These are phyloP conservation scores for Hydrophis major DNA, from an alignment of 2,797 vertebrate genomes.

Conservation along the genomic window DNA sequence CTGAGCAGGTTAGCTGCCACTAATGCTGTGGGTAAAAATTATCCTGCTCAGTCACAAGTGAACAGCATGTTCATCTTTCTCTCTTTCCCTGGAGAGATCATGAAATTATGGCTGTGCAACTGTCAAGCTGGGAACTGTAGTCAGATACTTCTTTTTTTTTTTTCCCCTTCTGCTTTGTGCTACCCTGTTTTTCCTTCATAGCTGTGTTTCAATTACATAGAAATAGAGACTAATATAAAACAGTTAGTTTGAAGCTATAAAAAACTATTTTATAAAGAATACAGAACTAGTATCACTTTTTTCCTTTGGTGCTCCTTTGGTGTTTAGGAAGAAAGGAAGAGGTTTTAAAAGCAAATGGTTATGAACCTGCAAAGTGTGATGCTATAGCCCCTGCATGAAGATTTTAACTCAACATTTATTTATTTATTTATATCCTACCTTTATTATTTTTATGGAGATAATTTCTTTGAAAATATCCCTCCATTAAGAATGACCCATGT, in stretches of 20 bases:
- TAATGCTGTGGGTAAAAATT: constrained; percentile 64
- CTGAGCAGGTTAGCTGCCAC: constrained; percentile 60
- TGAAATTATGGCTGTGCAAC: constrained; percentile 38
- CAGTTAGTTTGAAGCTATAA: background rate
- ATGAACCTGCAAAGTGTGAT: background rate
- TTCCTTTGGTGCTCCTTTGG: background rate
- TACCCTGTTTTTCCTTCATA: background rate
- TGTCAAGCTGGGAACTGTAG: constrained; percentile 37
- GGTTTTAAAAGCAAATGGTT: background rate
- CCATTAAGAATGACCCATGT: background rate
- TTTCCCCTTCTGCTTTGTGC: background rate
- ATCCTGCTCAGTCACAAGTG: constrained; percentile 58
- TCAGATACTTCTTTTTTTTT: background rate
- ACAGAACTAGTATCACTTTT: background rate
- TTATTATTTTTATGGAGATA: background rate
- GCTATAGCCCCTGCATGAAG: background rate
- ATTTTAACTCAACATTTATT: background rate
- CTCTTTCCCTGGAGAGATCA: constrained; percentile 40
- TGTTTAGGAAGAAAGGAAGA: background rate
- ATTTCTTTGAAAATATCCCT: background rate
- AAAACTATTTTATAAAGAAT: background rate
- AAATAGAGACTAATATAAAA: background rate
- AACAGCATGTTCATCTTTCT: constrained; percentile 54
- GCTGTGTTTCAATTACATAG: background rate
- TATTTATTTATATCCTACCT: no score